Percentiles rank a stretch among this genome's conserved stretches.
phyloP scores from a whole-genome alignment of 2,888 invertebrate genomes.

The Nomada fabriciana region DNA sequence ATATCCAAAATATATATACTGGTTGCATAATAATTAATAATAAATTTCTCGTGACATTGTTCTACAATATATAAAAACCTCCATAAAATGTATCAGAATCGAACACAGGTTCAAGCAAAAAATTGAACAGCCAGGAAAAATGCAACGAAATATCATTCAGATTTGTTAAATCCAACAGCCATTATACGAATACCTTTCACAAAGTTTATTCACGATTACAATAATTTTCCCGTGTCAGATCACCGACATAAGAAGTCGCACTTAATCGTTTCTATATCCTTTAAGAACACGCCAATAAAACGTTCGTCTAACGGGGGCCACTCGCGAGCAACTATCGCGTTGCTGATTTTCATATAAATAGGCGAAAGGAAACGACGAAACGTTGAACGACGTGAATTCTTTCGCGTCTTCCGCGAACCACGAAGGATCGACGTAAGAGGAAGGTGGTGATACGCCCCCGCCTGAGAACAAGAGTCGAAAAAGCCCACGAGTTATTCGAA shows the following conservation, averaged over 20 bases:
- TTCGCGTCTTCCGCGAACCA: constrained; percentile 27
- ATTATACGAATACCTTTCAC: not conserved
- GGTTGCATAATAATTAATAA: too few species aligned
- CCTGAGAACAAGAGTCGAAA: constrained; percentile 53
- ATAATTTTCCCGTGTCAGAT: not conserved
- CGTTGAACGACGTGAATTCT: constrained; percentile 23
- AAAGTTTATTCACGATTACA: not conserved
- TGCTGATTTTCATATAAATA: constrained; percentile 5
- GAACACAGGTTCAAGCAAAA: too few species aligned
- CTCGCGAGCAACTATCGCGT: not conserved
- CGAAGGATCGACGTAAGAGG: constrained; percentile 22
- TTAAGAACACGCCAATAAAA: not conserved
- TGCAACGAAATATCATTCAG: too few species aligned
- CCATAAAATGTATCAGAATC: too few species aligned
- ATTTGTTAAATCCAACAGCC: too few species aligned
- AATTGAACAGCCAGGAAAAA: too few species aligned
- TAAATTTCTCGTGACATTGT: too few species aligned
- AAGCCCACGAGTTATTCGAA: constrained; percentile 71
- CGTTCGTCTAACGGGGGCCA: not conserved
- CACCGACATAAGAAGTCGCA: not conserved
- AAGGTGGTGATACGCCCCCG: constrained; percentile 46
- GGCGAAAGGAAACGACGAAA: not conserved
- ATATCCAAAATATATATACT: too few species aligned
- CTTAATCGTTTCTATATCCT: not conserved
- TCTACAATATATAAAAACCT: too few species aligned